Conservation (phyloP, 2,797 vertebrate genomes). For the Coccyzus lansbergi region DNA sequence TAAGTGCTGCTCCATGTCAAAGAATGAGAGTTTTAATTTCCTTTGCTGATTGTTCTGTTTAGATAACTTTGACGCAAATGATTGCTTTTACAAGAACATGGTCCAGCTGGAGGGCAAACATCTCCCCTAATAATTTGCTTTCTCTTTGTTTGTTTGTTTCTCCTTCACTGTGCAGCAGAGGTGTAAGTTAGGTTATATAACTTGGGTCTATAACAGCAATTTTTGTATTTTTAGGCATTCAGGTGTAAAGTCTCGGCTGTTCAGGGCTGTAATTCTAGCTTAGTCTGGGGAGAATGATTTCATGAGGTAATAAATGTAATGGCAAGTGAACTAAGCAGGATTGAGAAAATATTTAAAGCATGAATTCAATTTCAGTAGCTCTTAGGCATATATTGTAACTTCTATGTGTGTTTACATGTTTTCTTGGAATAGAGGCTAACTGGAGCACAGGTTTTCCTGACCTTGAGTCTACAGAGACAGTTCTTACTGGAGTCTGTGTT, state of each 20-base stretch:
- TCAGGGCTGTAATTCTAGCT: not conserved
- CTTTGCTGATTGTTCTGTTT: constrained; percentile 32
- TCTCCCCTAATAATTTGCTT: not conserved
- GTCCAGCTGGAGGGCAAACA: constrained; percentile 40
- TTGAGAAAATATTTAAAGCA: not conserved
- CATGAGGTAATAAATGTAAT: not conserved
- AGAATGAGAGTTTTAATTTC: constrained; percentile 52
- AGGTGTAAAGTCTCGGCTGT: not conserved
- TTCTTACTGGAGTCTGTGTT: not conserved
- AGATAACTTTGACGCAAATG: constrained; percentile 34
- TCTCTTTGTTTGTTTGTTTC: not conserved
- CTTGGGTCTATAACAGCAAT: not conserved
- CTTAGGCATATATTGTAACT: not conserved
- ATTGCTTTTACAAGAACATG: constrained; percentile 21
- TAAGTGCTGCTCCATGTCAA: not conserved
- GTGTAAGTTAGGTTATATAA: not conserved
- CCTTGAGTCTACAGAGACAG: not conserved
- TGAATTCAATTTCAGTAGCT: not conserved
- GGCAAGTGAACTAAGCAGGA: not conserved
- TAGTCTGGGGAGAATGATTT: not conserved
- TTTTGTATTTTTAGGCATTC: not conserved
- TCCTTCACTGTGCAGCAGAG: not conserved
- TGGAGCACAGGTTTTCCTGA: not conserved
- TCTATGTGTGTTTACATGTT: not conserved
- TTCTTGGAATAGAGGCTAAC: not conserved